Evolutionary conservation across 1,140 invertebrate genomes (phyloP).

Genomic region (Rhagoletis pomonella): DNA sequence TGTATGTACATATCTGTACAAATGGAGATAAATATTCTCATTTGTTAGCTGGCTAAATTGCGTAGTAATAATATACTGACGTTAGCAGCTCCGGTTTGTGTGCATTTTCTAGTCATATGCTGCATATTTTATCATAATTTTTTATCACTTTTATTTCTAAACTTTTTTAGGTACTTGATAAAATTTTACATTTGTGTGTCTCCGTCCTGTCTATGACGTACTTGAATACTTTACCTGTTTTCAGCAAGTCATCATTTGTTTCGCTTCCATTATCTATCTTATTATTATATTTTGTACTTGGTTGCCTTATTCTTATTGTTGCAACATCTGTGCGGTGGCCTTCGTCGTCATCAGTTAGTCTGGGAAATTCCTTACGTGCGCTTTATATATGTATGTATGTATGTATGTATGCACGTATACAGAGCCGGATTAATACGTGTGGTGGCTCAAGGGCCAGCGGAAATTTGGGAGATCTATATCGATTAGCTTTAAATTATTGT

Average conservation of each 20-base stretch:
- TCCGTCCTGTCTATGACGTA: conserved; percentile 4
- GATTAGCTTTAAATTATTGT: no score
- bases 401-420: no score
- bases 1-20: neutral
- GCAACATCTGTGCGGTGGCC: neutral
- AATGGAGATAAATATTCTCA: neutral
- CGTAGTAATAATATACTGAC: neutral
- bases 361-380: conserved; percentile 27
- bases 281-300: neutral
- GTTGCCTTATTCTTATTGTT: neutral
- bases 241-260: neutral
- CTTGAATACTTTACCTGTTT: neutral
- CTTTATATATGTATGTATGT: neutral
- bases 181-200: neutral
- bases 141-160: conserved; percentile 11
- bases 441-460: no score
- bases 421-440: no score
- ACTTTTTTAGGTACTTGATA: neutral
- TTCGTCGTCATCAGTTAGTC: neutral
- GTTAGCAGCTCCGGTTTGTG: neutral
- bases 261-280: neutral
- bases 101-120: neutral
- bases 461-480: no score
- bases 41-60: neutral
- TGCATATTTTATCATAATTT: neutral